phyloP scores from a whole-genome alignment of 2,888 invertebrate species.

The Coleophora deauratella region DNA sequence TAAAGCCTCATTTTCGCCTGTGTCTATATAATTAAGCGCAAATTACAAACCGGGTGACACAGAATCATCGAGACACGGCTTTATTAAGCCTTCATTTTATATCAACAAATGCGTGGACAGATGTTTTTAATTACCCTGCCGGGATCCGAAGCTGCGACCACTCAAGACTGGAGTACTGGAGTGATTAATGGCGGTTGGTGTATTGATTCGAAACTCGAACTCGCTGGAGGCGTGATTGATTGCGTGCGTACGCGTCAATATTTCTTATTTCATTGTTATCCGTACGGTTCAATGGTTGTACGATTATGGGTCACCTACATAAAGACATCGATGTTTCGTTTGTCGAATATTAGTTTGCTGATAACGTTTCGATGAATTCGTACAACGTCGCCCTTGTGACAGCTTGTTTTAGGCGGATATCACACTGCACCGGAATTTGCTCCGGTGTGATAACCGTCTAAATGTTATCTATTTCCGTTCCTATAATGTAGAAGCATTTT shows the following conservation, averaged over 20 bases:
- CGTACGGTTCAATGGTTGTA: slow-evolving; percentile 36
- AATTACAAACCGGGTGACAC: not conserved
- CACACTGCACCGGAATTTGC: too few species aligned
- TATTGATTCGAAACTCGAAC: slow-evolving; percentile 22
- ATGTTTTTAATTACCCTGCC: slow-evolving; percentile 33
- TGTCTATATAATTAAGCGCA: too few species aligned
- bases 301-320: slow-evolving; percentile 1
- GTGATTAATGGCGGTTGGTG: slow-evolving; percentile 22
- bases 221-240: slow-evolving; percentile 21
- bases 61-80: not conserved
- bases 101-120: slow-evolving; percentile 17
- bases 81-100: slow-evolving; percentile 5
- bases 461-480: too few species aligned
- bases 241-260: slow-evolving; percentile 34
- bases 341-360: too few species aligned
- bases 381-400: too few species aligned
- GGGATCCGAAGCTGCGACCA: slow-evolving; percentile 4
- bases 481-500: too few species aligned
- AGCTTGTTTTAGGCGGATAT: too few species aligned
- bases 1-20: too few species aligned
- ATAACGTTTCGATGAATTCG: too few species aligned
- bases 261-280: slow-evolving; percentile 49
- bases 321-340: too few species aligned
- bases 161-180: slow-evolving; percentile 15
- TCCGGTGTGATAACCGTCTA: too few species aligned